Percentiles rank a stretch among this genome's conserved stretches.
phyloP scores from a whole-genome alignment of 37 sponge, comb jelly and placozoan species.

The Chondrilla cf. caribensis region DNA sequence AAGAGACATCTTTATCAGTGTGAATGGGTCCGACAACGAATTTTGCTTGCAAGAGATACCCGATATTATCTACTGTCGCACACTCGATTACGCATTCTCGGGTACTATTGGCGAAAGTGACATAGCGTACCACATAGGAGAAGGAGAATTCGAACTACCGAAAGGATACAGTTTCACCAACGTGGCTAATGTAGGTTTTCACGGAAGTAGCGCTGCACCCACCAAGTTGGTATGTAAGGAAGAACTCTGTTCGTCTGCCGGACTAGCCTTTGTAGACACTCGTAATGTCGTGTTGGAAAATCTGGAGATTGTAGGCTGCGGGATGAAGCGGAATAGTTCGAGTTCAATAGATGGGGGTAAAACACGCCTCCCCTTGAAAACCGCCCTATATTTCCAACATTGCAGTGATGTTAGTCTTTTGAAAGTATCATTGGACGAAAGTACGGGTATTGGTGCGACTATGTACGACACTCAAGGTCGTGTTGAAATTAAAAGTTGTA shows the following conservation, averaged over 20 bases:
- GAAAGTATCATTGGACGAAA: background rate
- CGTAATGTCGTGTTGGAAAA: background rate
- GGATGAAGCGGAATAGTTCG: background rate
- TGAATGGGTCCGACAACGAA: too few species aligned
- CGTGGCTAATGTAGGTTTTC: background rate
- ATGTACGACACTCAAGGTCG: slow-evolving; percentile 9
- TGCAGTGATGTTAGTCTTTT: slow-evolving; percentile 1
- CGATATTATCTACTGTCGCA: background rate
- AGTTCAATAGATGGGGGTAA: background rate
- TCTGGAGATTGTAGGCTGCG: background rate
- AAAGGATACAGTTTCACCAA: background rate
- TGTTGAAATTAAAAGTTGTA: background rate
- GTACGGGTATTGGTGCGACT: slow-evolving; percentile 6
- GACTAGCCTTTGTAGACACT: background rate
- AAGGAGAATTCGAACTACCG: background rate
- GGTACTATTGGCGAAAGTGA: background rate
- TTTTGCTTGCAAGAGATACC: too few species aligned
- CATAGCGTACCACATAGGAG: background rate
- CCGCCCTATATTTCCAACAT: slow-evolving; percentile 6
- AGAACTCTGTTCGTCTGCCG: background rate
- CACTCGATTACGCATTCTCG: background rate
- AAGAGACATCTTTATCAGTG: too few species aligned
- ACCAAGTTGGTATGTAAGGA: background rate
- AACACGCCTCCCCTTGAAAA: background rate
- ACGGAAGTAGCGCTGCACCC: background rate